Conservation (phyloP, 2,888 invertebrate species). For the Encarsia formosa region DNA sequence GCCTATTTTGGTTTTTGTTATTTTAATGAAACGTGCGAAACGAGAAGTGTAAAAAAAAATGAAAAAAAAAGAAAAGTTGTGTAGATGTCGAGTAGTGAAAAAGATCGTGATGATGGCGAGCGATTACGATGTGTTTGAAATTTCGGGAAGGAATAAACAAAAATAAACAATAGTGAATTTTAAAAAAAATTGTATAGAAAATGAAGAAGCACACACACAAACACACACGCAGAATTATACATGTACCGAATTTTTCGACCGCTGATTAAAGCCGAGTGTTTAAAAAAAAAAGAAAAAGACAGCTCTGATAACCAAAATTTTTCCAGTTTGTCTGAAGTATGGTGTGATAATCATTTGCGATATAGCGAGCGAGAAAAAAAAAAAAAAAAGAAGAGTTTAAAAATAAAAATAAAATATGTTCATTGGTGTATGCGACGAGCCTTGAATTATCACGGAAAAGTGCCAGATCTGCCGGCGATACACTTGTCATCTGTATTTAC, state of each 20-base stretch:
- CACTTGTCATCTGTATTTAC: not conserved
- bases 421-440: conserved; percentile 12
- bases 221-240: conserved; percentile 6
- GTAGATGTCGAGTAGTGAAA: conserved; percentile 5
- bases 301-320: conserved; percentile 9
- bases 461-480: not conserved
- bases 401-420: not conserved
- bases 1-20: conserved; percentile 40
- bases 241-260: too few relatives aligned
- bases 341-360: conserved; percentile 17
- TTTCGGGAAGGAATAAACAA: conserved; percentile 11
- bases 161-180: not conserved
- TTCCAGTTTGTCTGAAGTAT: conserved; percentile 18
- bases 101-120: conserved; percentile 6
- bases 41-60: conserved; percentile 26
- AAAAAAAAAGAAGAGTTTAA: not conserved
- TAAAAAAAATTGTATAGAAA: conserved; percentile 3
- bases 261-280: too few relatives aligned
- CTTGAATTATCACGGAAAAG: conserved; percentile 7
- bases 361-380: not conserved
- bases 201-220: conserved; percentile 1
- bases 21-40: conserved; percentile 37
- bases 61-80: conserved; percentile 9
- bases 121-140: conserved; percentile 26
- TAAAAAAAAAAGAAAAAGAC: too few relatives aligned